Base-by-base conservation (phyloP, 2,797 vertebrate genomes). In the Hirundo rustica region DNA sequence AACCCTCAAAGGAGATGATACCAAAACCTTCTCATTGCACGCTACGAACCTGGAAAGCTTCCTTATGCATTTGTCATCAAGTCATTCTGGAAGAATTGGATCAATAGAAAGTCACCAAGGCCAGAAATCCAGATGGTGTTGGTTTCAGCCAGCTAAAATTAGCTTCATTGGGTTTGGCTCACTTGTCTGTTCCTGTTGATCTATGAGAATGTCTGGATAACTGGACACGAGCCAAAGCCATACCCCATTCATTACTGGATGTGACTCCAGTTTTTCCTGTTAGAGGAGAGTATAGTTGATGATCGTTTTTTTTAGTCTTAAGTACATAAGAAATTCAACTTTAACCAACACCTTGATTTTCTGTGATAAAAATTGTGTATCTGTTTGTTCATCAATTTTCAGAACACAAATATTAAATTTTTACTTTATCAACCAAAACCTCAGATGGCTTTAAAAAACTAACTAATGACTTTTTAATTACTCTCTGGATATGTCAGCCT, bases 41-140 rank as follows among this genome's bases (percentile, higher is more conserved):
- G 21, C 45, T 11, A 27, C 48, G 53, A 66, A 16, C 17, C 65
- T 95, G 80, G 89, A 83, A 92, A 96, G 15, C 12, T 51, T 65
- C 72, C 66, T 90, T 65, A 89, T 14, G 32, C 79, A 51, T 92
- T 95, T 77, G 58, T 30, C 66, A 87, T 81, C 79, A 84, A 45
- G 88, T 11, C 66, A 50, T 73, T 89, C 64, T 76, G 89, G 88
- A 96, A 95, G 77, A 95, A 92, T 7, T 94, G 84, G 93, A 92
- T 96, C 95, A 95, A 84, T 96, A 94, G 75, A 96, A 97, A 96
- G 72, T 92, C 94, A 92, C 42, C 42, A 78, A 94, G 92, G 93
- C 88, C 96, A 95, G 81, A 91, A 96, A 94, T 94, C 72, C 97
- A 98, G 96, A 97, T 97, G 96, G 96, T 58, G 47, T 30, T 76